These are phyloP conservation scores for Dicerorhinus sumatrensis DNA, from an alignment of 2,113 vertebrate species.

Conservation along the genomic window DNA sequence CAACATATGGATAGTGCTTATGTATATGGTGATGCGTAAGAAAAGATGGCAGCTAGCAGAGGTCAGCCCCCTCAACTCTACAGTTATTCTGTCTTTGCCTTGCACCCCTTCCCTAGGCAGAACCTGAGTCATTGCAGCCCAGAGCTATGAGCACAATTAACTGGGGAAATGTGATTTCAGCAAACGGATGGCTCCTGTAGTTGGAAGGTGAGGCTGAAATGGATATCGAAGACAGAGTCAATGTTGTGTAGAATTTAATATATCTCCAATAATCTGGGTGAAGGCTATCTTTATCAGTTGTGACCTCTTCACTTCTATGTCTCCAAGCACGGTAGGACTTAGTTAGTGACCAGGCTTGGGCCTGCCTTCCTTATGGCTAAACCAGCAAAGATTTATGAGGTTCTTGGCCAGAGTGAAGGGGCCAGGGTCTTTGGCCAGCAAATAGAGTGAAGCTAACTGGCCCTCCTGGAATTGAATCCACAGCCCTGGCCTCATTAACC, in stretches of 20 bases:
- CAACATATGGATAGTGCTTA: not conserved
- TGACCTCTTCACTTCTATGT: not conserved
- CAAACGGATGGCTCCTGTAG: not conserved
- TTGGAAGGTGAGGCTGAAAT: not conserved
- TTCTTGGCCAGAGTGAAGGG: not conserved
- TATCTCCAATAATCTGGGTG: not conserved
- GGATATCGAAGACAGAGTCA: not conserved
- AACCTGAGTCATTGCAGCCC: slow-evolving; percentile 31
- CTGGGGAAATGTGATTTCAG: slow-evolving; percentile 54
- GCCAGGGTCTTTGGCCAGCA: slow-evolving; percentile 7
- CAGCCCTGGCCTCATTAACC: not conserved
- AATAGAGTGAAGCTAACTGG: slow-evolving; percentile 3
- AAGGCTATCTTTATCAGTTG: not conserved
- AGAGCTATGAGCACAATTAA: not conserved
- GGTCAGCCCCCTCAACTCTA: not conserved
- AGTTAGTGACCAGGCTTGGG: not conserved
- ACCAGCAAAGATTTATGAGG: slow-evolving; percentile 29
- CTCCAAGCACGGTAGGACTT: not conserved
- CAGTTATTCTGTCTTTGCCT: not conserved
- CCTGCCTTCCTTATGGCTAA: not conserved
- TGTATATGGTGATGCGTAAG: not conserved
- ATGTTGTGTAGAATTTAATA: not conserved
- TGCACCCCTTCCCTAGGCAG: not conserved
- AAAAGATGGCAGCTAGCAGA: not conserved
- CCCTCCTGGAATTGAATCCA: not conserved